Conservation (phyloP, 2,888 invertebrate species). For the Diadegma fenestrale region DNA sequence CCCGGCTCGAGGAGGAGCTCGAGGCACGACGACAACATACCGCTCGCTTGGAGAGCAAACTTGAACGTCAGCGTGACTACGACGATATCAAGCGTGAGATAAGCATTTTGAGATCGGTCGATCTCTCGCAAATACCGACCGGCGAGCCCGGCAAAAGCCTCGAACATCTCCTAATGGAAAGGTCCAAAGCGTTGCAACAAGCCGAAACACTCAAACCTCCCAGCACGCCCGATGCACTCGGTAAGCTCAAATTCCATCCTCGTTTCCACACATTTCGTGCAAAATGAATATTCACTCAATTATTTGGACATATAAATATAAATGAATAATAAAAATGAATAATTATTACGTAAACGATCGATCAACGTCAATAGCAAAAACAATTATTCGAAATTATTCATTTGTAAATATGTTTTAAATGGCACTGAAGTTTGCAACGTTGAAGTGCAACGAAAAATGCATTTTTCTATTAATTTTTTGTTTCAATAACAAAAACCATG, state of each 20-base stretch:
- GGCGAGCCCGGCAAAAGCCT: constrained; percentile 86
- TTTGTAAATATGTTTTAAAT: not conserved
- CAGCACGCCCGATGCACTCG: constrained; percentile 84
- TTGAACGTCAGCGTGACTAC: constrained; percentile 96
- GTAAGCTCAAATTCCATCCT: constrained; percentile 78
- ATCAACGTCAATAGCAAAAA: not conserved
- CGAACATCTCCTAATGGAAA: constrained; percentile 91
- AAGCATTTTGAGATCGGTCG: constrained; percentile 92
- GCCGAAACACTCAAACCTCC: constrained; percentile 86
- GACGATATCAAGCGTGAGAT: constrained; percentile 97
- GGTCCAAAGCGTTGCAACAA: constrained; percentile 89
- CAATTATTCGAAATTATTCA: not conserved
- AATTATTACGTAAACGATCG: not conserved
- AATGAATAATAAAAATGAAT: not conserved
- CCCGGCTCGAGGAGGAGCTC: constrained; percentile 94
- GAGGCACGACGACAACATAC: constrained; percentile 95
- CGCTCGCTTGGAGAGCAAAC: constrained; percentile 92
- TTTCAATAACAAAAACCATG: no score
- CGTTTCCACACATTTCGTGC: constrained; percentile 26
- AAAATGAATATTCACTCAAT: not conserved
- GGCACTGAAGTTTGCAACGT: no score
- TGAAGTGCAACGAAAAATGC: no score
- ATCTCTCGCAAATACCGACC: constrained; percentile 87
- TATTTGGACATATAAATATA: not conserved
- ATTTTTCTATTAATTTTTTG: no score